A percentile compares a stretch with the other conserved stretches of the same genome.
phyloP scores from a whole-genome alignment of 2,113 vertebrate species.

The Notarius quadriscutis region DNA sequence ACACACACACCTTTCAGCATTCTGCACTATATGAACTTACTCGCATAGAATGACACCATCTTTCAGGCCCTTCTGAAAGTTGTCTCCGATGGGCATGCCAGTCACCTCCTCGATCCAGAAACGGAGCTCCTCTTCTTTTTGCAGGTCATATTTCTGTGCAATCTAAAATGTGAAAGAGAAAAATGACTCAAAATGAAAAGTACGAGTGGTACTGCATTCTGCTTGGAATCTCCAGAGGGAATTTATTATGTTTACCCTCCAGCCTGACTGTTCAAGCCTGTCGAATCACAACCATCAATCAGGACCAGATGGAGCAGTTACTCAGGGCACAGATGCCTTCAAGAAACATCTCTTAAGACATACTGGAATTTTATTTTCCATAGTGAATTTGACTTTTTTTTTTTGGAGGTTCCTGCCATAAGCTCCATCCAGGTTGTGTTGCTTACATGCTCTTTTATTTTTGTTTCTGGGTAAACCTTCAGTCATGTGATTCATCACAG shows the following conservation, averaged over 20 bases:
- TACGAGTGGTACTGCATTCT: not conserved
- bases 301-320: conserved; percentile 31
- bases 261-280: not conserved
- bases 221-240: not conserved
- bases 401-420: not conserved
- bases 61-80: conserved; percentile 93
- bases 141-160: conserved; percentile 91
- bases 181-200: too few relatives aligned
- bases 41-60: conserved; percentile 96
- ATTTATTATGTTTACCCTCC: not conserved
- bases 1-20: conserved; percentile 10
- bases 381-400: not conserved
- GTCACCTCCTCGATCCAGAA: conserved; percentile 97
- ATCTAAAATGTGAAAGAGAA: conserved; percentile 76
- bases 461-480: not conserved
- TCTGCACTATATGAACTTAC: conserved; percentile 71
- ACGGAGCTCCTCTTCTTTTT: conserved; percentile 92
- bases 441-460: conserved; percentile 11
- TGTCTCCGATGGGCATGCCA: conserved; percentile 88
- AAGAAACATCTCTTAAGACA: not conserved
- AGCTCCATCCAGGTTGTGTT: not conserved
- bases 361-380: not conserved
- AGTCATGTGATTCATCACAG: conserved; percentile 32
- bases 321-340: not conserved
- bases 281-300: not conserved